phyloP scores from a whole-genome alignment of 2,888 invertebrate species.

The Tortricodes alternella region DNA sequence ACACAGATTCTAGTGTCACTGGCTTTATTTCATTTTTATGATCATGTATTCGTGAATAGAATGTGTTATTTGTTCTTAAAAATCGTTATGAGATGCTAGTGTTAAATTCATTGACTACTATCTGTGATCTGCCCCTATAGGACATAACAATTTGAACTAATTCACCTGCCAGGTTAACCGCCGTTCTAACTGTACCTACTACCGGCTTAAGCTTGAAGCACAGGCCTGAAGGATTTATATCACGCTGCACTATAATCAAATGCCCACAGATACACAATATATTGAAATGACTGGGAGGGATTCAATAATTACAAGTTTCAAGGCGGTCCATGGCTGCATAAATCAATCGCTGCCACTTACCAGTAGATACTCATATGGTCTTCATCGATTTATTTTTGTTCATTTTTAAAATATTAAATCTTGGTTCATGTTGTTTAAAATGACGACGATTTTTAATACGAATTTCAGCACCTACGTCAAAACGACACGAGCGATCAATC shows the following conservation, averaged over 20 bases:
- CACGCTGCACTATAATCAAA: conserved; percentile 19
- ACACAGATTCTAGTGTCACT: conserved; percentile 5
- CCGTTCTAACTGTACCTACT: too few relatives aligned
- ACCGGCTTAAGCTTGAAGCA: too few relatives aligned
- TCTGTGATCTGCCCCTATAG: too few relatives aligned
- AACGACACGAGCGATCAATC: background rate
- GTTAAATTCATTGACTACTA: too few relatives aligned
- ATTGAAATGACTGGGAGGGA: conserved; percentile 27
- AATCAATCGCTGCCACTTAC: too few relatives aligned
- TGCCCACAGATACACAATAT: conserved; percentile 27
- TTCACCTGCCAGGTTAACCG: too few relatives aligned
- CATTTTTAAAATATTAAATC: background rate
- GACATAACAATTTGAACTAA: too few relatives aligned
- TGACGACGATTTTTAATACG: background rate
- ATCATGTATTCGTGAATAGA: background rate
- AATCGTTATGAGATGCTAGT: too few relatives aligned
- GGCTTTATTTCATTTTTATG: conserved; percentile 24
- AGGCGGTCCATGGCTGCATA: conserved; percentile 24
- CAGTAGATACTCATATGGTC: too few relatives aligned
- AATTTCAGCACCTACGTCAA: background rate
- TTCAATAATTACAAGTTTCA: conserved; percentile 27
- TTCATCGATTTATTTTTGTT: background rate
- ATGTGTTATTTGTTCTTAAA: conserved; percentile 6
- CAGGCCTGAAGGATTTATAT: too few relatives aligned
- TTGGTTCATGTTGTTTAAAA: too few relatives aligned